A percentile compares a stretch with the other conserved stretches of the same genome.
phyloP scores from a whole-genome alignment of 2,797 vertebrate species.

The Hydrophis major region DNA sequence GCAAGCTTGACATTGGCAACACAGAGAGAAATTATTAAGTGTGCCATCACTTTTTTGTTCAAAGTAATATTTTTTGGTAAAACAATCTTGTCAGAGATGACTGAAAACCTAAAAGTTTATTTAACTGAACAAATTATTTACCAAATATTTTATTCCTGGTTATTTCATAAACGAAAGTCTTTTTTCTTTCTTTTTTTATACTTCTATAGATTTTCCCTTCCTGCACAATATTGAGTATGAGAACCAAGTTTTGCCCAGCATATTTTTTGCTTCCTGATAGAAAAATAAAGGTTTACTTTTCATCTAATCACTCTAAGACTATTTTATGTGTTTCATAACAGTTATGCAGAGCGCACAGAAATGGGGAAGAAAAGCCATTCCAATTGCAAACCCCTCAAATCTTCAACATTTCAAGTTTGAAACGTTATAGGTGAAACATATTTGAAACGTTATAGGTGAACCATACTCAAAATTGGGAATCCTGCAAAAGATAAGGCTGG shows the following conservation, averaged over 20 bases:
- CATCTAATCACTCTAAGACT: background rate
- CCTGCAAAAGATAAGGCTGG: background rate
- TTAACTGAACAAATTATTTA: slow-evolving; percentile 59
- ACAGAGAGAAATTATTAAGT: slow-evolving; percentile 14
- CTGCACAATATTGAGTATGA: slow-evolving; percentile 23
- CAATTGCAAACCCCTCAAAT: background rate
- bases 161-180: slow-evolving; percentile 52
- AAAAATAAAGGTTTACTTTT: background rate
- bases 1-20: background rate
- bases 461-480: too few species aligned
- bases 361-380: background rate
- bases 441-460: background rate
- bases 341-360: background rate
- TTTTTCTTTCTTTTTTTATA: slow-evolving; percentile 6
- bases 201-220: background rate
- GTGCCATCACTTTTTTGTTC: background rate
- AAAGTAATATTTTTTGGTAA: slow-evolving; percentile 48
- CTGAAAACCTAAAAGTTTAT: slow-evolving; percentile 52
- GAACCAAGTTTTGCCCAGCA: background rate
- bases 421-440: too few species aligned
- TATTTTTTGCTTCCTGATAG: background rate
- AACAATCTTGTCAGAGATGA: slow-evolving; percentile 46
- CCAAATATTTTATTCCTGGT: slow-evolving; percentile 35
- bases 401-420: background rate
- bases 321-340: background rate